These are phyloP conservation scores for Sicus ferrugineus DNA, from an alignment of 2,888 invertebrate genomes.

Conservation along the genomic window DNA sequence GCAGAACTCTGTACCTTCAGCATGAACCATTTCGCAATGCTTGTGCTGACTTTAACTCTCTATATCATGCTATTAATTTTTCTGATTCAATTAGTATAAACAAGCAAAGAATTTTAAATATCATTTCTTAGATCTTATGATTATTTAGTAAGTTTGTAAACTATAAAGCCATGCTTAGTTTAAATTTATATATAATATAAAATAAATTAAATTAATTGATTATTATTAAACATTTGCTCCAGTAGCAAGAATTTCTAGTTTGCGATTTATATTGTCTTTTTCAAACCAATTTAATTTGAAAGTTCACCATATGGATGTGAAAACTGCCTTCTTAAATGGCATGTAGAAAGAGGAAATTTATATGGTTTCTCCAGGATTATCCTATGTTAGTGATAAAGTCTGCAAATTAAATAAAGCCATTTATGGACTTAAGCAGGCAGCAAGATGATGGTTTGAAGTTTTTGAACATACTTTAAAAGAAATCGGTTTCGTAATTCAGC, in stretches of 20 bases:
- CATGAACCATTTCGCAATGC: too few species aligned
- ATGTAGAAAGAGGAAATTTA: conserved; percentile 30
- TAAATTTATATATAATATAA: too few species aligned
- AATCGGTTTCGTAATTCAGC: neutral
- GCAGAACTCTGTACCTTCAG: too few species aligned
- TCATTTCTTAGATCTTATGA: too few species aligned
- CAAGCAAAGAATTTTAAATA: too few species aligned
- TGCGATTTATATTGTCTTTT: conserved; percentile 6
- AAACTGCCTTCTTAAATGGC: conserved; percentile 20
- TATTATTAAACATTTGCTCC: neutral
- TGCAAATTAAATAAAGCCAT: conserved; percentile 30
- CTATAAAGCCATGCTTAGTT: too few species aligned
- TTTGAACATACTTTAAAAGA: conserved; percentile 8
- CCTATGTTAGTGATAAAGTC: conserved; percentile 22
- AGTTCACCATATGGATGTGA: conserved; percentile 11
- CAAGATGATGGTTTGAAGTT: conserved; percentile 18
- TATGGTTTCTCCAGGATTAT: conserved; percentile 2
- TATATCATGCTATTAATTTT: too few species aligned
- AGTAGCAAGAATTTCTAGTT: conserved; percentile 17
- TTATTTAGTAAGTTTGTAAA: too few species aligned
- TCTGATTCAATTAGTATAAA: too few species aligned
- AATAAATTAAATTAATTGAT: conserved; percentile 1
- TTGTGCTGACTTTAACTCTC: too few species aligned
- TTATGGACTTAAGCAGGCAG: conserved; percentile 4
- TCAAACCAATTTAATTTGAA: neutral